Evolutionary conservation across 2,888 invertebrate genomes (phyloP).

Genomic region (Orchestes rusci): DNA sequence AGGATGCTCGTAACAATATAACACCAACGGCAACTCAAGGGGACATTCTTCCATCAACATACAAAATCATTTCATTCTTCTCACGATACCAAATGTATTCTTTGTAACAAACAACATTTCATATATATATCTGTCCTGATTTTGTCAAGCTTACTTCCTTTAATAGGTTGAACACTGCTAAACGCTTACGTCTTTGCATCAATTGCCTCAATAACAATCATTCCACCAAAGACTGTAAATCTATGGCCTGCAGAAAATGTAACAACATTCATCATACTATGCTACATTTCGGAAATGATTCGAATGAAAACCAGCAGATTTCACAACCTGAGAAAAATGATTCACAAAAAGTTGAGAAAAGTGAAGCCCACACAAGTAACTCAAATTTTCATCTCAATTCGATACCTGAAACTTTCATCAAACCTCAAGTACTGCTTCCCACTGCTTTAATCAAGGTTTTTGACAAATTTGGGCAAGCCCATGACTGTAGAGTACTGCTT

Average conservation of each 20-base stretch:
- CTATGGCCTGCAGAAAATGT: conserved; percentile 13
- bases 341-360: no score
- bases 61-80: conserved; percentile 3
- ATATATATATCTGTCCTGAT: conserved; percentile 12
- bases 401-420: not conserved
- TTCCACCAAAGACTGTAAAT: conserved; percentile 14
- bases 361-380: no score
- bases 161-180: conserved; percentile 9
- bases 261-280: conserved; percentile 13
- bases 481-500: conserved; percentile 7
- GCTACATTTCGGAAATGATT: conserved; percentile 10
- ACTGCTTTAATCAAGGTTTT: conserved; percentile 12
- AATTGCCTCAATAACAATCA: conserved; percentile 15
- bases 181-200: conserved; percentile 12
- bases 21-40: not conserved
- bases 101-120: conserved; percentile 8
- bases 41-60: not conserved
- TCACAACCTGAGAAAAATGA: no score
- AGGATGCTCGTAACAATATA: not conserved
- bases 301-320: not conserved
- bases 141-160: conserved; percentile 5
- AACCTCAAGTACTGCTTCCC: conserved; percentile 9
- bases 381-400: no score
- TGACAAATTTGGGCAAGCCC: not conserved
- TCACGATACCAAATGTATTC: conserved; percentile 3